phyloP scores from a whole-genome alignment of 2,888 invertebrate genomes.

The Melanostoma scalare region DNA sequence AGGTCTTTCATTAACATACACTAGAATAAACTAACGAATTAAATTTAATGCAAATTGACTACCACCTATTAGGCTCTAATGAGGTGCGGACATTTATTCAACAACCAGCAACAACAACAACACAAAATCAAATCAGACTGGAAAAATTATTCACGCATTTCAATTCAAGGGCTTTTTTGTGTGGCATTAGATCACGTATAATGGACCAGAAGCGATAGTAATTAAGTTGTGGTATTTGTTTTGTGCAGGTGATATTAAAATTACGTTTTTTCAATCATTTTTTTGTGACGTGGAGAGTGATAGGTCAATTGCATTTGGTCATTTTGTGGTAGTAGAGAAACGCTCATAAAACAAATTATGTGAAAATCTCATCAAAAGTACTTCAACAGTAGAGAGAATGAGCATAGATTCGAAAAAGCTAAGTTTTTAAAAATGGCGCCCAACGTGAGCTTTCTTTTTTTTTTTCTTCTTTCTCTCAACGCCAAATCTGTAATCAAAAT shows the following conservation, averaged over 20 bases:
- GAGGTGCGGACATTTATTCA: conserved; percentile 62
- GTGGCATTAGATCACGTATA: conserved; percentile 27
- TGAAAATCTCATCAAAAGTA: not conserved
- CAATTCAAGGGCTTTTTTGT: conserved; percentile 15
- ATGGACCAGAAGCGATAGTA: conserved; percentile 16
- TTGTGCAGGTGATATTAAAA: not conserved
- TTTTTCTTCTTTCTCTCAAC: too few relatives aligned
- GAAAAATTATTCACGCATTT: conserved; percentile 39
- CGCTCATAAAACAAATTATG: not conserved
- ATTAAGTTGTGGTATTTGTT: conserved; percentile 26
- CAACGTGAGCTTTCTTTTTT: not conserved
- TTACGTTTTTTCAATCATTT: too few relatives aligned
- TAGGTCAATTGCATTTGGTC: not conserved
- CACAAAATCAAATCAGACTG: not conserved
- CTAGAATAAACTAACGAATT: conserved; percentile 55
- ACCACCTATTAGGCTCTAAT: conserved; percentile 69
- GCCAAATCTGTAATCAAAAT: too few relatives aligned
- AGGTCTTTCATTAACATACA: conserved; percentile 58
- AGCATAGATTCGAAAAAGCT: not conserved
- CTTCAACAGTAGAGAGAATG: not conserved
- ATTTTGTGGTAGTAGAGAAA: not conserved
- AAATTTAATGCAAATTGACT: conserved; percentile 70
- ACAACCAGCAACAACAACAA: not conserved
- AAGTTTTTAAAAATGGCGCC: conserved; percentile 1
- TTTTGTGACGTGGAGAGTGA: not conserved